These are phyloP conservation scores for Psephotus haematonotus DNA, from an alignment of 2,113 vertebrate species.

Conservation along the genomic window DNA sequence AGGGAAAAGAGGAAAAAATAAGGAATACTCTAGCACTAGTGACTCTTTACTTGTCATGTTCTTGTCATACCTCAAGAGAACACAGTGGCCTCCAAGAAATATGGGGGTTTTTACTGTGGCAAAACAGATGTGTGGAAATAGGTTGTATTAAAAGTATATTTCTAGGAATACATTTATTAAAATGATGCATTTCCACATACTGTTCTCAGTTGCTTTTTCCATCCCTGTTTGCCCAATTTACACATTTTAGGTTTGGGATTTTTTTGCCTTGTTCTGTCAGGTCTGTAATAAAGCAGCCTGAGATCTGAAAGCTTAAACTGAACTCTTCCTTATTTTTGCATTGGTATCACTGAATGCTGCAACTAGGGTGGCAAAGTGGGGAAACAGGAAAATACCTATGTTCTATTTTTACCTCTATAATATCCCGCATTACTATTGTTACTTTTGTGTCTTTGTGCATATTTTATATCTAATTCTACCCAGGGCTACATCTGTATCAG, in stretches of 20 bases:
- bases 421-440: not conserved
- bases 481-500: not conserved
- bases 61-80: not conserved
- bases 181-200: not conserved
- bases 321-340: not conserved
- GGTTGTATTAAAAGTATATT: not conserved
- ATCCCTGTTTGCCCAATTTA: not conserved
- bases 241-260: fast-evolving
- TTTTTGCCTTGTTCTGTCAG: not conserved
- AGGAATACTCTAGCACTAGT: not conserved
- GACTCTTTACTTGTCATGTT: not conserved
- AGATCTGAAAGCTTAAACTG: not conserved
- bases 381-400: not conserved
- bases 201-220: not conserved
- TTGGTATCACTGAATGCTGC: not conserved
- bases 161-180: not conserved
- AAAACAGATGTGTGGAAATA: not conserved
- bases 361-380: not conserved
- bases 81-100: not conserved
- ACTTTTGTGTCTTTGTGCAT: fast-evolving
- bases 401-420: not conserved
- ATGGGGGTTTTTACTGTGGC: not conserved
- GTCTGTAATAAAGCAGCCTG: not conserved
- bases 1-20: not conserved
- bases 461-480: not conserved